A percentile compares a stretch with the other conserved stretches of the same genome.
Evolutionary conservation across 1,140 invertebrate species (phyloP).

Genomic region (Olivierus martensii): DNA sequence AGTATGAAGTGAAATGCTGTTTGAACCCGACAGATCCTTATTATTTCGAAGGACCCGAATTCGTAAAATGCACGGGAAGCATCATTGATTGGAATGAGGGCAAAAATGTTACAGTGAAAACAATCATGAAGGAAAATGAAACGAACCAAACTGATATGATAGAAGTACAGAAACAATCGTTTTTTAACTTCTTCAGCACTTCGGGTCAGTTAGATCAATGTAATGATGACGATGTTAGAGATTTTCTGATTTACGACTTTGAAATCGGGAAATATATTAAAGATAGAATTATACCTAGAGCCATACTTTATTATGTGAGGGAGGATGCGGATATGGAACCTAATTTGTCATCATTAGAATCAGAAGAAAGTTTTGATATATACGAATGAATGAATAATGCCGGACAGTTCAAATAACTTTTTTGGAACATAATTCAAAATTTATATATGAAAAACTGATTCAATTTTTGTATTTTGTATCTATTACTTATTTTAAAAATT

Average conservation of each 20-base stretch:
- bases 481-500: too few relatives aligned
- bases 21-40: constrained; percentile 85
- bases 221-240: constrained; percentile 51
- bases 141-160: constrained; percentile 94
- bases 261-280: constrained; percentile 97
- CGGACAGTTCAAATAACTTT: too few relatives aligned
- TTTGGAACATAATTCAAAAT: too few relatives aligned
- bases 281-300: constrained; percentile 79
- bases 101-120: constrained; percentile 93
- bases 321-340: constrained; percentile 7
- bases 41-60: constrained; percentile 94
- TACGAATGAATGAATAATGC: too few relatives aligned
- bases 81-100: constrained; percentile 89
- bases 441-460: too few relatives aligned
- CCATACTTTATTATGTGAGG: constrained; percentile 83
- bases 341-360: too few relatives aligned
- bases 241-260: constrained; percentile 76
- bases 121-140: constrained; percentile 96
- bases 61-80: constrained; percentile 76
- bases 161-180: constrained; percentile 69
- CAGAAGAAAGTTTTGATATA: too few relatives aligned
- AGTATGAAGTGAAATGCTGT: constrained; percentile 84
- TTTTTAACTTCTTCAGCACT: constrained; percentile 98
- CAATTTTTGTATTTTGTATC: too few relatives aligned
- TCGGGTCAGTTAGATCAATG: too few relatives aligned